Evolutionary conservation across 2,888 invertebrate species (phyloP).

Genomic region (Clostera curtula): DNA sequence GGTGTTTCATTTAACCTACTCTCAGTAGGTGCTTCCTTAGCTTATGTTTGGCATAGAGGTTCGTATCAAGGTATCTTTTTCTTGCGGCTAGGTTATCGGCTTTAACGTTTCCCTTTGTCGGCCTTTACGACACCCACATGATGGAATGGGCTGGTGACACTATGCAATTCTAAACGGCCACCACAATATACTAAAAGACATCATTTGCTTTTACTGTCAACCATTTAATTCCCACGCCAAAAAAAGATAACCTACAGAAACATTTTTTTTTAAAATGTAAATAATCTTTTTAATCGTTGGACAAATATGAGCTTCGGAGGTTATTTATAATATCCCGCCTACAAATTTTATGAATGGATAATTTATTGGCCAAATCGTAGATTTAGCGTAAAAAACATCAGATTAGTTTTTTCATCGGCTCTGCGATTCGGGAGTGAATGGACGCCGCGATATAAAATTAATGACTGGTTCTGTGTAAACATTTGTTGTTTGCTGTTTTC

Average conservation of each 20-base stretch:
- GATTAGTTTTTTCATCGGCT: slow-evolving; percentile 21
- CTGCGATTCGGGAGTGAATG: slow-evolving; percentile 21
- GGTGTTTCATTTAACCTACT: too few species aligned
- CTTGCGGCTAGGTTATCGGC: too few species aligned
- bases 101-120: too few species aligned
- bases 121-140: too few species aligned
- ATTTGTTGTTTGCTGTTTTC: slow-evolving; percentile 47
- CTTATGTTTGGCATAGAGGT: too few species aligned
- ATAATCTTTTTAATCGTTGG: slow-evolving; percentile 30
- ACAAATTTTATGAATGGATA: slow-evolving; percentile 64
- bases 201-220: too few species aligned
- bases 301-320: slow-evolving; percentile 30
- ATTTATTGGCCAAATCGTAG: slow-evolving; percentile 53
- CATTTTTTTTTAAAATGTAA: slow-evolving; percentile 22
- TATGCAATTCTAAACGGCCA: too few species aligned
- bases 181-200: too few species aligned
- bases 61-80: too few species aligned
- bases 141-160: too few species aligned
- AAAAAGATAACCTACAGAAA: slow-evolving; percentile 29
- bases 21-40: too few species aligned
- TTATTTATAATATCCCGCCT: slow-evolving; percentile 54
- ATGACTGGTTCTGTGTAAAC: slow-evolving; percentile 52
- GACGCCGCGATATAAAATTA: slow-evolving; percentile 34
- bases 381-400: slow-evolving; percentile 27
- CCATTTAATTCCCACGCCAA: slow-evolving; percentile 15